Evolutionary conservation across 2,797 vertebrate species (phyloP).

Genomic region (Champsocephalus gunnari): DNA sequence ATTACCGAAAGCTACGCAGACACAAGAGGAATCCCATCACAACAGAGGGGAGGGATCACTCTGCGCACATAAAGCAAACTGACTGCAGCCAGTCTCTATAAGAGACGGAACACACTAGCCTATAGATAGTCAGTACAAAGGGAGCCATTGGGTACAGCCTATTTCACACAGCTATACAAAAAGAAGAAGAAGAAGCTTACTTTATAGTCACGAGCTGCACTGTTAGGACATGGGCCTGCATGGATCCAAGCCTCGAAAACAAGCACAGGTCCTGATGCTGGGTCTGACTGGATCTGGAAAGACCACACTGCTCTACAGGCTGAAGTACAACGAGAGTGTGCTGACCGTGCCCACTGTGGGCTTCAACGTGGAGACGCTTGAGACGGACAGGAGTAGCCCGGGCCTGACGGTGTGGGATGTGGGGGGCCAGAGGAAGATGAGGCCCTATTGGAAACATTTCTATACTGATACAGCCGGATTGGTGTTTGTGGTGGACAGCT

Average conservation of each 20-base stretch:
- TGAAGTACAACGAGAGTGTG: constrained; percentile 86
- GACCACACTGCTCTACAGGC: constrained; percentile 91
- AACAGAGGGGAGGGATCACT: constrained; percentile 58
- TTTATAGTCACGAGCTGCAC: constrained; percentile 5
- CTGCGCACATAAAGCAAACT: constrained; percentile 60
- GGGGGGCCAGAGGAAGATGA: constrained; percentile 91
- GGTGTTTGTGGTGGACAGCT: constrained; percentile 90
- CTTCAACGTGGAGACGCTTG: constrained; percentile 93
- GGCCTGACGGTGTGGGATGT: constrained; percentile 92
- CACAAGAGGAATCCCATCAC: constrained; percentile 54
- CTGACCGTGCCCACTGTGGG: constrained; percentile 90
- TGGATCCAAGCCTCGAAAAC: constrained; percentile 79
- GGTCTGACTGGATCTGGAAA: constrained; percentile 91
- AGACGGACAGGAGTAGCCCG: constrained; percentile 73
- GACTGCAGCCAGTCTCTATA: constrained; percentile 23
- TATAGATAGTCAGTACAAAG: constrained; percentile 35
- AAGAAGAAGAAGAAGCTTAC: constrained; percentile 2
- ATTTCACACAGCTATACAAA: constrained; percentile 21
- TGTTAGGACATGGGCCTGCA: constrained; percentile 83
- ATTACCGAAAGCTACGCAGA: constrained; percentile 68
- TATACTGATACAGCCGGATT: constrained; percentile 86
- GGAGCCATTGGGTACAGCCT: constrained; percentile 4
- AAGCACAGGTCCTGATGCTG: constrained; percentile 89
- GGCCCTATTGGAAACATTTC: constrained; percentile 88
- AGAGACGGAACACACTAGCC: constrained; percentile 42